These are phyloP conservation scores for Solea senegalensis DNA, from an alignment of 2,113 vertebrate species.

Conservation along the genomic window DNA sequence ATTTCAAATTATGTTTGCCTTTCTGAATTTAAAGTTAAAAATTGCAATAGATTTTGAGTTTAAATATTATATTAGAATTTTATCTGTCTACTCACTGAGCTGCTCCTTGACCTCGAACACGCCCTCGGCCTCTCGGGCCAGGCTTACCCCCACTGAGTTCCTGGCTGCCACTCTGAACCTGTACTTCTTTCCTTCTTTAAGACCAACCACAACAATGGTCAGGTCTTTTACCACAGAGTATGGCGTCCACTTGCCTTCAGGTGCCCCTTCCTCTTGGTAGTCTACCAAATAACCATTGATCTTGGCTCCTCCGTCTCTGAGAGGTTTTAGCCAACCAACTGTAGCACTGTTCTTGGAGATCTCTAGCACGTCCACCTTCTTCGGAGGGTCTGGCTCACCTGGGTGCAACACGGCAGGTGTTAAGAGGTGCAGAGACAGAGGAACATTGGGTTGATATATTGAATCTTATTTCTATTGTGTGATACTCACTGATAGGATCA, in stretches of 20 bases:
- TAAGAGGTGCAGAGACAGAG: not conserved
- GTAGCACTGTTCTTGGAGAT: constrained; percentile 93
- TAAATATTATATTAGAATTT: not conserved
- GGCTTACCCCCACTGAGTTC: constrained; percentile 92
- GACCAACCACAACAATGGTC: constrained; percentile 92
- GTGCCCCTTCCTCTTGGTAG: constrained; percentile 88
- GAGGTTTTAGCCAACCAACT: constrained; percentile 92
- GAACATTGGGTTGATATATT: not conserved
- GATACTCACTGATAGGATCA: constrained; percentile 92
- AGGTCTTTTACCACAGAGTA: constrained; percentile 97
- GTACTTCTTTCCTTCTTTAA: constrained; percentile 95
- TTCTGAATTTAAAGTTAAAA: not conserved
- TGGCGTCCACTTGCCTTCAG: constrained; percentile 91
- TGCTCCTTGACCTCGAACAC: constrained; percentile 97
- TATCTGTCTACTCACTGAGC: constrained; percentile 86
- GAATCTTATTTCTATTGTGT: not conserved
- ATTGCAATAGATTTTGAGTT: not conserved
- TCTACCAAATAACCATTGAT: constrained; percentile 96
- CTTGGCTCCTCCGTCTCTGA: constrained; percentile 95
- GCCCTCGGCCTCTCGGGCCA: constrained; percentile 92
- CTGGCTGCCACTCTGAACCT: constrained; percentile 96
- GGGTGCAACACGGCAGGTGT: constrained; percentile 1
- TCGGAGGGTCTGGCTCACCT: constrained; percentile 98
- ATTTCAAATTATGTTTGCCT: not conserved
- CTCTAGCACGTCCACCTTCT: constrained; percentile 95